These are phyloP conservation scores for Molothrus ater DNA, from an alignment of 2,797 vertebrate genomes.

Conservation along the genomic window DNA sequence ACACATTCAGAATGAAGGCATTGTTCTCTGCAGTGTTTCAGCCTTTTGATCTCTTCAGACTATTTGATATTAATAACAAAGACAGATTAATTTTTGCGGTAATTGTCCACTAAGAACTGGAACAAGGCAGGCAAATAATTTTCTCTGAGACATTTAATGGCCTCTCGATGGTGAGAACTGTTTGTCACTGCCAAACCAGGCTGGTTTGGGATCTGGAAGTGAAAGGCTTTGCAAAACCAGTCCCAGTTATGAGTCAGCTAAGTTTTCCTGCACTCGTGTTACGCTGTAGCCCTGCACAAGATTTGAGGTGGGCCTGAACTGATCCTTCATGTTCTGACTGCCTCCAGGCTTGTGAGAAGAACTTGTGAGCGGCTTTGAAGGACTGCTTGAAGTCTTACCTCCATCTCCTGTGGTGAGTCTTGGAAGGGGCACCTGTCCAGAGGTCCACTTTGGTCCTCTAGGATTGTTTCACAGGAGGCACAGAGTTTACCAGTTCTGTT, in stretches of 20 bases:
- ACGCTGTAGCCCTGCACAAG: not conserved
- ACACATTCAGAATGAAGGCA: not conserved
- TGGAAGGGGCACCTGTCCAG: not conserved
- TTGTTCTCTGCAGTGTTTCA: not conserved
- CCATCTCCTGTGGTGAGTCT: not conserved
- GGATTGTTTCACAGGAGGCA: not conserved
- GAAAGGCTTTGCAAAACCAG: slow-evolving; percentile 15
- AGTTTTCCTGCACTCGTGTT: not conserved
- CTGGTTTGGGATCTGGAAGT: slow-evolving; percentile 5
- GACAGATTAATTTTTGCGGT: not conserved
- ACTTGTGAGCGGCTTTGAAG: not conserved
- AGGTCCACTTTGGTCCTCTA: not conserved
- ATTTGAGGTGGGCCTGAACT: not conserved
- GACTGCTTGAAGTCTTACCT: not conserved
- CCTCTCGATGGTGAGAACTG: not conserved
- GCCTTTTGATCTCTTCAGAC: not conserved
- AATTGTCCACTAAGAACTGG: not conserved
- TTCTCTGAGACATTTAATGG: not conserved
- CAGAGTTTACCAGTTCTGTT: not conserved
- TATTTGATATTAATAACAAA: not conserved
- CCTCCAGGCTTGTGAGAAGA: not conserved
- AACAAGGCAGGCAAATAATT: not conserved
- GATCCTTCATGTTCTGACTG: not conserved
- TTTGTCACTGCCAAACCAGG: not conserved
- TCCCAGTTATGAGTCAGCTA: not conserved